Evolutionary conservation across 2,797 vertebrate genomes (phyloP).

Genomic region (Scarus forsteni): DNA sequence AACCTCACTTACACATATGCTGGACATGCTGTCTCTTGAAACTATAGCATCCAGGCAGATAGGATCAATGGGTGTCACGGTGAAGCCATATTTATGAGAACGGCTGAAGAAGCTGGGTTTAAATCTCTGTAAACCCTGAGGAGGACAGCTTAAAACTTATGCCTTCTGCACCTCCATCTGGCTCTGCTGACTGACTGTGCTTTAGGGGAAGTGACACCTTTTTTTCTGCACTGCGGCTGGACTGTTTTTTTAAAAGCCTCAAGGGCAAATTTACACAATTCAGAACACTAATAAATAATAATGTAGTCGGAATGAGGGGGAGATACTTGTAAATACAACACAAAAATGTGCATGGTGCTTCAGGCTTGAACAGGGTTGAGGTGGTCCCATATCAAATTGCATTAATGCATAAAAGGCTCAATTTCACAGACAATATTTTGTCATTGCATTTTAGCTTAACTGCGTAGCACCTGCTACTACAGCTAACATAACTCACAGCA

Average conservation of each 20-base stretch:
- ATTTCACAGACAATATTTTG: constrained; percentile 2
- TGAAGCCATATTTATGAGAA: constrained; percentile 34
- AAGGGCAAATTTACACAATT: constrained; percentile 10
- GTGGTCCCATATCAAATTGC: constrained; percentile 8
- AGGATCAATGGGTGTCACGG: constrained; percentile 27
- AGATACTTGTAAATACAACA: constrained; percentile 26
- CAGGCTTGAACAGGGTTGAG: constrained; percentile 22
- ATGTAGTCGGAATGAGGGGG: background rate
- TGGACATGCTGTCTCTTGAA: constrained; percentile 23
- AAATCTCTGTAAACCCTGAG: constrained; percentile 39
- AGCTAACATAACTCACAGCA: background rate
- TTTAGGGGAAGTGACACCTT: constrained; percentile 16
- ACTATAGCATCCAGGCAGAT: constrained; percentile 26
- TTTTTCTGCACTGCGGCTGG: constrained; percentile 17
- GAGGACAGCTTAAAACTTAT: constrained; percentile 35
- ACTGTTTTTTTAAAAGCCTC: constrained; percentile 19
- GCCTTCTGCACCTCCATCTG: constrained; percentile 47
- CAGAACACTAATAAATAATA: constrained; percentile 23
- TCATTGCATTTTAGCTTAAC: constrained; percentile 9
- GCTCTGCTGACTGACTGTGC: constrained; percentile 38
- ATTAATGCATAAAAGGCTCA: background rate
- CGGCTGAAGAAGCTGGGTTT: constrained; percentile 38
- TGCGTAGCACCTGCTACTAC: background rate
- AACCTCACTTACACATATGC: constrained; percentile 21
- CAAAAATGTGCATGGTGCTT: constrained; percentile 20